Conservation (phyloP, 1,140 invertebrate genomes). For the Hesperophylax magnus region DNA sequence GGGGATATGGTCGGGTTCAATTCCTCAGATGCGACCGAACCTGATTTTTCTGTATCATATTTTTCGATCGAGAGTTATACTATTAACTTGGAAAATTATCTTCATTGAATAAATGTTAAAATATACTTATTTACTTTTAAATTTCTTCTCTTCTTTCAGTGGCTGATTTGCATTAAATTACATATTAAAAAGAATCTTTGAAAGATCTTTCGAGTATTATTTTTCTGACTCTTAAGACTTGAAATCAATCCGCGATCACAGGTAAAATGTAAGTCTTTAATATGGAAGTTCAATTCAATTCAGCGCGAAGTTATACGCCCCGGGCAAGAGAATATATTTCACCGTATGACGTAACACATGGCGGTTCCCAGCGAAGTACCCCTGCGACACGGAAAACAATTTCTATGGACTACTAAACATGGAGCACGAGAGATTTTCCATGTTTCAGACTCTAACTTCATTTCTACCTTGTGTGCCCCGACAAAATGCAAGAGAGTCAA, state of each 20-base stretch:
- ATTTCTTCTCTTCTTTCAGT: too few relatives aligned
- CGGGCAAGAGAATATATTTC: conserved; percentile 11
- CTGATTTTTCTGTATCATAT: too few relatives aligned
- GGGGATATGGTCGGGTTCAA: too few relatives aligned
- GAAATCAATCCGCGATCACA: neutral
- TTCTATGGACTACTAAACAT: conserved; percentile 32
- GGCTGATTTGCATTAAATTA: too few relatives aligned
- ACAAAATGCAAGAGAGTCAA: conserved; percentile 3
- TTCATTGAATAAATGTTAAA: too few relatives aligned
- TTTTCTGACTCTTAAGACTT: too few relatives aligned
- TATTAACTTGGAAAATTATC: too few relatives aligned
- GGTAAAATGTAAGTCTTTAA: conserved; percentile 4
- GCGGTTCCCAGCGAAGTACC: conserved; percentile 3
- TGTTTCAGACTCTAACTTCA: conserved; percentile 11
- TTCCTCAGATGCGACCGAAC: too few relatives aligned
- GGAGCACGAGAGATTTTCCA: conserved; percentile 11
- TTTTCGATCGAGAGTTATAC: too few relatives aligned
- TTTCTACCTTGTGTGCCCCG: neutral
- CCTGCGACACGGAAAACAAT: conserved; percentile 26
- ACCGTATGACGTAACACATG: conserved; percentile 8
- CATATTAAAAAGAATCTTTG: too few relatives aligned
- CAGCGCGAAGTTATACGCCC: neutral
- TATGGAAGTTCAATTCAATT: conserved; percentile 18
- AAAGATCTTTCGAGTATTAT: too few relatives aligned
- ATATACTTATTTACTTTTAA: too few relatives aligned